Base-by-base conservation (phyloP, 2,888 invertebrate genomes). In the Belgica antarctica region DNA sequence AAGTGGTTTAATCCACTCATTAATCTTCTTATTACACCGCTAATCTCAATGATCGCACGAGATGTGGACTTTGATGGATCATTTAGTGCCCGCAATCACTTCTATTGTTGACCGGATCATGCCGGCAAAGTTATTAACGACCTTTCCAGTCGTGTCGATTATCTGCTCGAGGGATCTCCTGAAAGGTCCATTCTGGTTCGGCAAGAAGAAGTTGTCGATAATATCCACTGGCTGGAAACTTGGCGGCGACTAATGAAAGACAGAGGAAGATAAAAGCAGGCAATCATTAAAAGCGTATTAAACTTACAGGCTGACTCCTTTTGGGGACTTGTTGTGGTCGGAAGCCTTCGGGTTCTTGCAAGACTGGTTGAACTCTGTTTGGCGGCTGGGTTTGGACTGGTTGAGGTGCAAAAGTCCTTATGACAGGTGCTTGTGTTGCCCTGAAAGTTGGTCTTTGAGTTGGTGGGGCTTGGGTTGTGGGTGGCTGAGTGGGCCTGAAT, bases 171-270 rank as follows among this genome's bases (percentile, higher is more conserved):
- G 28, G 8, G 68, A 68, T 31, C 68, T 4, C 12, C 34, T 28
- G 15, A 68, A 47, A n/a, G 31, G 57, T 34, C 28, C 27, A 31
- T 57, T 57, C 7, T 27, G n/a, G 24, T 47, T 47, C 10, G 68
- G 68, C 4, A 68, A 22, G 24, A 68, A 68, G 31, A 68, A 68
- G 27, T 68, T 68, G 28, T 68, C 68, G 27, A 68, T 68, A 10
- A 68, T 22, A 34, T 24, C 19, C 1, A 34, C 19, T 24, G 46
- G 41, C 4, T 24, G 24, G 12, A 46, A 19, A 19, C n/a, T 22
- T 17, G 34, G 46, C 36, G 22, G 62, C 10, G 34, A 36, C 31
- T 62, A 36, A 2, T 34, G 15, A 12, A 22, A 52, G 19, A 52
- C 5, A 22, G 5, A 52, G n/a, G 22, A 52, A 22, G 2, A 12